These are phyloP conservation scores for Anas platyrhynchos DNA, from an alignment of 2,113 vertebrate genomes.

Conservation along the genomic window DNA sequence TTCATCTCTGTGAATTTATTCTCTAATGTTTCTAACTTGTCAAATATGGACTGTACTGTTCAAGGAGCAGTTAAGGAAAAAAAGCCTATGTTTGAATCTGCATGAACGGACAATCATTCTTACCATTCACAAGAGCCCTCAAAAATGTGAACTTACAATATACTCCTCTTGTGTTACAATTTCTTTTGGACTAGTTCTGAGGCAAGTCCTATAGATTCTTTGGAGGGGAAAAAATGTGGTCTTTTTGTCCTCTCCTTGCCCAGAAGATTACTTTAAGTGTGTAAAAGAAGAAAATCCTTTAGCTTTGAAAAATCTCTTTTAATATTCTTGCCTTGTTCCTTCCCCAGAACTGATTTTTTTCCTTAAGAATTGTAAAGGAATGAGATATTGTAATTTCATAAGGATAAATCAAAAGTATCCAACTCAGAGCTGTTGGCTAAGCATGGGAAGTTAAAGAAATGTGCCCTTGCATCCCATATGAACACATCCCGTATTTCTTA, in stretches of 20 bases:
- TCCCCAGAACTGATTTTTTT: neutral
- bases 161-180: neutral
- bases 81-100: slow-evolving; percentile 29
- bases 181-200: neutral
- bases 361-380: neutral
- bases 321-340: neutral
- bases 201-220: neutral
- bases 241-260: neutral
- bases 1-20: slow-evolving; percentile 64
- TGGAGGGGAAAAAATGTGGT: neutral
- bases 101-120: neutral
- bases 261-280: neutral
- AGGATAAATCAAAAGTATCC: neutral
- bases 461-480: neutral
- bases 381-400: neutral
- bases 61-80: slow-evolving; percentile 40
- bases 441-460: neutral
- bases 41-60: slow-evolving; percentile 37
- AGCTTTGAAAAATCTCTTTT: neutral
- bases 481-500: neutral
- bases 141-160: neutral
- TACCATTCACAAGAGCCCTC: neutral
- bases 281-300: neutral
- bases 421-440: neutral
- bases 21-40: slow-evolving; percentile 59